phyloP scores from a whole-genome alignment of 2,888 invertebrate genomes.

The Hyposoter didymator region DNA sequence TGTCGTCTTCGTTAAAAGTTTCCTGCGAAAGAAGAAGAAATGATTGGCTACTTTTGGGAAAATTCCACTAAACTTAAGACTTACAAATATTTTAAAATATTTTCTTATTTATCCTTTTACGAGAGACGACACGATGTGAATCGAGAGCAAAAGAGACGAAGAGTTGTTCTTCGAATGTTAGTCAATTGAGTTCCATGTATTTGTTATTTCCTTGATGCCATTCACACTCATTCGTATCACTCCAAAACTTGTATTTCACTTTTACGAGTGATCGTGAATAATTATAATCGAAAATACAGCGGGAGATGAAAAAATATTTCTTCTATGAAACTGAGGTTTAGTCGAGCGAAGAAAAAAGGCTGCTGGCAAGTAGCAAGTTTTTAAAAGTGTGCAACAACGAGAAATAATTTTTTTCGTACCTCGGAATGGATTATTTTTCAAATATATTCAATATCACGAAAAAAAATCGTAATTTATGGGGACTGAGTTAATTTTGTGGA shows the following conservation, averaged over 20 bases:
- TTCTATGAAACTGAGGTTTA: neutral
- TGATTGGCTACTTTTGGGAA: neutral
- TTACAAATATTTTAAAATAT: neutral
- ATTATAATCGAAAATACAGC: neutral
- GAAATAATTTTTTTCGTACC: neutral
- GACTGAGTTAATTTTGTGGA: neutral
- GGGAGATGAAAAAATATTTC: neutral
- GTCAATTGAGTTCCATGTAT: neutral
- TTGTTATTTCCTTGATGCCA: neutral
- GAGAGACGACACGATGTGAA: conserved; percentile 45
- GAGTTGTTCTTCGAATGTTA: neutral
- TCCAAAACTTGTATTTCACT: neutral
- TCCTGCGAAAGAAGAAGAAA: conserved; percentile 74
- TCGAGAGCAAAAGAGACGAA: conserved; percentile 25
- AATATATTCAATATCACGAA: neutral
- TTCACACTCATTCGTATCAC: neutral
- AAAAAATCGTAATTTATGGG: neutral
- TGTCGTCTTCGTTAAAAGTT: conserved; percentile 79
- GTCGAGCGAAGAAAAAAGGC: neutral
- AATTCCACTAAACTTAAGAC: conserved; percentile 11
- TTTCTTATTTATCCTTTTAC: conserved; percentile 8
- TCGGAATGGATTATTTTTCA: neutral
- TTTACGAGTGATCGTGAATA: neutral
- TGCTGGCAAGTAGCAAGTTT: neutral
- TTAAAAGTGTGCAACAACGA: neutral